Evolutionary conservation across 2,113 vertebrate species (phyloP), one percentile per base, ranked within the genome.

Genomic region (Gnathonemus longibarbis): DNA sequence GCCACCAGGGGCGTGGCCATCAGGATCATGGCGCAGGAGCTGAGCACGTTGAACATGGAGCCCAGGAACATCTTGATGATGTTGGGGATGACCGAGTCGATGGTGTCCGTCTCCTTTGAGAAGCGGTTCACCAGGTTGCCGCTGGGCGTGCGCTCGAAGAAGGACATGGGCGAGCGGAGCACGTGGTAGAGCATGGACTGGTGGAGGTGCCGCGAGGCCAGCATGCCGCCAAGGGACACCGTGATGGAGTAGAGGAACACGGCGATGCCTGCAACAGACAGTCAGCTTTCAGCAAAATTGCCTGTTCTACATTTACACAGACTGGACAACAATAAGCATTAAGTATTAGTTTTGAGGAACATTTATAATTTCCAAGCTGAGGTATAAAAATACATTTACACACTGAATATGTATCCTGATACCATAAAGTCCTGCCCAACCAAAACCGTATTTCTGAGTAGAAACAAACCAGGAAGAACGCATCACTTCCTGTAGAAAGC

Each of bases 41-140:
- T 96, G 0, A 99, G 45, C 35, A 99, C 97, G 0, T 95, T 99
- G 90, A 99, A 99, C 8, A 97, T 92, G 0, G 98, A 99, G 91
- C 97, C 97, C 96, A 99, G 95, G 95, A 99, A 99, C 98, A 99
- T 99, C 95, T 97, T 99, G 89, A 99, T 97, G 89, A 99, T 97
- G 91, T 95, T 97, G 0, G 98, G 98, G 56, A 99, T 97, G 91
- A 97, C 87, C 0, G 97, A 96, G 95, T 99, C 98, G 19, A 99
- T 98, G 52, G 97, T 99, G 94, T 99, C 98, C 0, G 97, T 96
- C 93, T 99, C 98, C 93, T 98, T 99, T 90, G 98, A 96, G 91
- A 99, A 99, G 83, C 98, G 98, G 92, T 99, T 99, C 80, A 99
- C 97, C 86, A 99, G 95, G 94, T 99, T 99, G 19, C 98, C 98